Evolutionary conservation across 2,888 invertebrate species (phyloP).

Genomic region (Cynaeus angustus): DNA sequence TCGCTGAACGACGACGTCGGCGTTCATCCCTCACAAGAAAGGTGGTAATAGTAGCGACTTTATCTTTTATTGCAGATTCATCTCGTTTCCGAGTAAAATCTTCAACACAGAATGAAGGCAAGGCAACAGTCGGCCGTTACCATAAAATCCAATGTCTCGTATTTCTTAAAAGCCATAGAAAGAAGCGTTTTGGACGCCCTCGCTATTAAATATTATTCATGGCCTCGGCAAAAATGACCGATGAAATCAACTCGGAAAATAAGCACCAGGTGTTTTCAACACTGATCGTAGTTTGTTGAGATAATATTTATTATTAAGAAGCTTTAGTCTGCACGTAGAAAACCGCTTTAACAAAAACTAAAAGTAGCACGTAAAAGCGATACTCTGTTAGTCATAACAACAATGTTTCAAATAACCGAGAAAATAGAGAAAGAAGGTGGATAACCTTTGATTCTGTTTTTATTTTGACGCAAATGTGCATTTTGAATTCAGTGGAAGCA

Average conservation of each 20-base stretch:
- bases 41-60: slow-evolving; percentile 51
- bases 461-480: too few relatives aligned
- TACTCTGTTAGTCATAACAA: too few relatives aligned
- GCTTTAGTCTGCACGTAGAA: slow-evolving; percentile 2
- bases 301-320: slow-evolving; percentile 24
- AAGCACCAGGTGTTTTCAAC: slow-evolving; percentile 19
- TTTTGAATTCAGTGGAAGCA: too few relatives aligned
- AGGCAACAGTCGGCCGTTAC: slow-evolving; percentile 39
- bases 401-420: too few relatives aligned
- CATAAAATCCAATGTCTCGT: slow-evolving; percentile 53
- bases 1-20: too few relatives aligned
- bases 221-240: slow-evolving; percentile 38
- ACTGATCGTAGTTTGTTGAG: slow-evolving; percentile 4
- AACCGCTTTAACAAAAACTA: background rate
- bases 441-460: too few relatives aligned
- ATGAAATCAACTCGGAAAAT: slow-evolving; percentile 24
- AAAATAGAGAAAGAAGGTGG: too few relatives aligned
- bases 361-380: too few relatives aligned
- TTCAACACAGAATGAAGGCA: slow-evolving; percentile 40
- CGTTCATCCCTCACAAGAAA: background rate
- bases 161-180: slow-evolving; percentile 47
- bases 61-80: slow-evolving; percentile 53
- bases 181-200: slow-evolving; percentile 45
- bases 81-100: slow-evolving; percentile 49
- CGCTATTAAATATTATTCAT: slow-evolving; percentile 49